Evolutionary conservation across 2,888 invertebrate genomes (phyloP).

Genomic region (Limnephilus marmoratus): DNA sequence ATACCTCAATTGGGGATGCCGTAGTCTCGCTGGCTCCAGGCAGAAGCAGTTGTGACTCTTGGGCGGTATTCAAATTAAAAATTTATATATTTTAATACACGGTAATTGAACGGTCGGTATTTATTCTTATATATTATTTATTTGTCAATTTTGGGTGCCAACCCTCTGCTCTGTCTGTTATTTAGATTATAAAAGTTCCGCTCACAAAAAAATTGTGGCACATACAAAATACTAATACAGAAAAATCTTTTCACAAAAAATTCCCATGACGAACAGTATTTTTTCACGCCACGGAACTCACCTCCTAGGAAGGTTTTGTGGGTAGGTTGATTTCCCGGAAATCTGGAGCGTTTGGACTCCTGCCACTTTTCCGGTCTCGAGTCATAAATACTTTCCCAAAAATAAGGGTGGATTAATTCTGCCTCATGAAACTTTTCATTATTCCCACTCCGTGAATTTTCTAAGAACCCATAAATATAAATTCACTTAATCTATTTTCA

Average conservation of each 20-base stretch:
- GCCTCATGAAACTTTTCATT: neutral
- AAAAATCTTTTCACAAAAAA: neutral
- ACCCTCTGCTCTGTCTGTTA: no score
- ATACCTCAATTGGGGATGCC: no score
- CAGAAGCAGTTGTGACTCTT: no score
- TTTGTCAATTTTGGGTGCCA: no score
- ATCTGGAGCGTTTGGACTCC: neutral
- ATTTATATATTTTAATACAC: no score
- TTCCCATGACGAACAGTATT: neutral
- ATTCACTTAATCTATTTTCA: neutral
- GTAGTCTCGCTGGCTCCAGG: no score
- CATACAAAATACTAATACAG: neutral
- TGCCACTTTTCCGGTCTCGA: neutral
- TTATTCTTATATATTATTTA: no score
- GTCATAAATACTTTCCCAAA: neutral
- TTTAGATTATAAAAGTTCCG: no score
- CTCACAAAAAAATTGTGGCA: no score
- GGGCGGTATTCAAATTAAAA: no score
- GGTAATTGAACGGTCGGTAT: no score
- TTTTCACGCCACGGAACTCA: neutral
- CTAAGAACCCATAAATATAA: neutral
- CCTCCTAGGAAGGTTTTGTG: neutral
- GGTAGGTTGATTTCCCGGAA: neutral
- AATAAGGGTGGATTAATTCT: neutral
- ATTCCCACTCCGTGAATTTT: neutral